Percentiles rank a stretch among this genome's conserved stretches.
These are phyloP conservation scores for Diplazon laetatorius DNA, from an alignment of 2,888 invertebrate genomes.

Conservation along the genomic window DNA sequence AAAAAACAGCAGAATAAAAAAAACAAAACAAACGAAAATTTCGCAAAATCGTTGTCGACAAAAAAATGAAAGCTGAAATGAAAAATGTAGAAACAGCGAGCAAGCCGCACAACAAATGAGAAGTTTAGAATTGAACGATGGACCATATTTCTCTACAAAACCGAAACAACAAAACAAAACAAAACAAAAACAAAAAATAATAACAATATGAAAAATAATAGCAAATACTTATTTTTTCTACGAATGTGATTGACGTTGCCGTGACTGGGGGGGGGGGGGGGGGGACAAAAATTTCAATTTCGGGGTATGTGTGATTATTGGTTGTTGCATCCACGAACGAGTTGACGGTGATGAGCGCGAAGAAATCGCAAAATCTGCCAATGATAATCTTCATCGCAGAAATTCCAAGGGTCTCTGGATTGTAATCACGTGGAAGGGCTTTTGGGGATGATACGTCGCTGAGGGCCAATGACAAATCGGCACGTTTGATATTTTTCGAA, in stretches of 20 bases:
- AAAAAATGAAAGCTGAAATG: constrained; percentile 1
- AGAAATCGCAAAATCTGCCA: constrained; percentile 58
- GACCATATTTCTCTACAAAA: constrained; percentile 70
- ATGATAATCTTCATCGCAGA: constrained; percentile 49
- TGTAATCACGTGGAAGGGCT: background rate
- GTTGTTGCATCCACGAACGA: constrained; percentile 65
- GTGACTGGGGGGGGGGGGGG: no score
- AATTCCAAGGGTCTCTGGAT: background rate
- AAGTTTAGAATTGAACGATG: constrained; percentile 74
- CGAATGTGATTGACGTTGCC: constrained; percentile 71
- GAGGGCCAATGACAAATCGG: background rate
- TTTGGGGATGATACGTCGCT: constrained; percentile 9
- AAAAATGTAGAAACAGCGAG: constrained; percentile 46
- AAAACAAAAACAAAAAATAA: constrained; percentile 35
- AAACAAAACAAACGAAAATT: constrained; percentile 2
- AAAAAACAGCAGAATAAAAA: no score
- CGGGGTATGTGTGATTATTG: constrained; percentile 55
- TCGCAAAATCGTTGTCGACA: constrained; percentile 22
- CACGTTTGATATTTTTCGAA: background rate
- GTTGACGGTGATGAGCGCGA: constrained; percentile 54
- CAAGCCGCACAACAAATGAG: constrained; percentile 51
- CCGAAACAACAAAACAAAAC: constrained; percentile 45
- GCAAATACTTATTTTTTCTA: constrained; percentile 78
- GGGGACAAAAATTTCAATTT: constrained; percentile 64
- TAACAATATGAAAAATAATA: constrained; percentile 51